Base-by-base conservation (phyloP, 2,113 vertebrate species). In the Platichthys flesus region DNA sequence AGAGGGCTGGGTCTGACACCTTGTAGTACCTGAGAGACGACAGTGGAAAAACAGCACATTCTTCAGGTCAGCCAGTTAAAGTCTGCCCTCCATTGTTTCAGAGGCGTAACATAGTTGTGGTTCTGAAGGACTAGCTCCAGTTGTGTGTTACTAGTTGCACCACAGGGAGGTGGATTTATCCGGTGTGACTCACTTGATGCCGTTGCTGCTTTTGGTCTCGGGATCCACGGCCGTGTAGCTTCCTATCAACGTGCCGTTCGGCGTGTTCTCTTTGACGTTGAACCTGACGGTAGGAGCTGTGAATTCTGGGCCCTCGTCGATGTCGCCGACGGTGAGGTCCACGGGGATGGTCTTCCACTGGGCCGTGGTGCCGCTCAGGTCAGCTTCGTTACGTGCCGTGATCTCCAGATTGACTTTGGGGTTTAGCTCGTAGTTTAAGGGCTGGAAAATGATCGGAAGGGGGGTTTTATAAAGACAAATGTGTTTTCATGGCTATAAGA, bases 251-350 rank as follows among this genome's bases (percentile, higher is more conserved):
- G 93, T 92, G 54, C 94, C 96, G 2, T 89, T 58, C 0, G 93
- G 71, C 5, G 89, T 81, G 1, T 96, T 96, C 59, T 98, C 97
- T 58, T 93, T 93, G 65, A 96, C 91, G 0, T 37, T 81, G 18
- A 96, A 37, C 37, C 78, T 49, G 51, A 96, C 49, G 0, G 86
- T 82, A 1, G 90, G 91, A 0, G 95, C 93, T 0, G 85, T 81
- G 60, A 97, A 98, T 72, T 95, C 92, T 0, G 97, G 97, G 0
- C 96, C 97, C 84, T 98, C 96, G 8, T 97, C 96, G 0, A 88
- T 5, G 28, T 98, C 52, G 72, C 45, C 60, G 23, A 98, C 87
- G 0, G 79, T 67, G 23, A 98, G 86, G 0, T 88, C 82, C 63
- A 98, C 95, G 1, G 92, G 90, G 63, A 93, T 56, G 6, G 94